A percentile compares a stretch with the other conserved stretches of the same genome.
phyloP scores from a whole-genome alignment of 2,888 invertebrate species.

The Sylvicola fuscatus region DNA sequence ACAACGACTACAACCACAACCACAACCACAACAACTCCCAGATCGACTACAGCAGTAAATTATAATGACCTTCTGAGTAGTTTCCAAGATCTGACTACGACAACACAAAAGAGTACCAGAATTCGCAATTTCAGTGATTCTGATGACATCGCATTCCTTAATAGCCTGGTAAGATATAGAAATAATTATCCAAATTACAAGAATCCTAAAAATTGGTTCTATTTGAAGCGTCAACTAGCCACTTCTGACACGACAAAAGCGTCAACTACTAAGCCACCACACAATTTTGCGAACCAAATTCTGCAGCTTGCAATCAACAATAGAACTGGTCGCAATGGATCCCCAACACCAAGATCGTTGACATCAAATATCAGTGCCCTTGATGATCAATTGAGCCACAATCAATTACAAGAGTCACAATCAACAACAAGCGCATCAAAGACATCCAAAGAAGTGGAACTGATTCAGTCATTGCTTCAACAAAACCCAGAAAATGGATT shows the following conservation, averaged over 20 bases:
- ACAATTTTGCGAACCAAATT: slow-evolving; percentile 29
- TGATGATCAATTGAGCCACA: slow-evolving; percentile 1
- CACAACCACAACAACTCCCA: slow-evolving; percentile 7
- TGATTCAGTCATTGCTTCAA: slow-evolving; percentile 14
- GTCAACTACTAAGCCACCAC: slow-evolving; percentile 8
- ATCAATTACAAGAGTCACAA: not conserved
- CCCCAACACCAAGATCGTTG: slow-evolving; percentile 10
- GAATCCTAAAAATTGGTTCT: too few species aligned
- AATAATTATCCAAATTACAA: too few species aligned
- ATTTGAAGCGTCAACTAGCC: slow-evolving; percentile 12
- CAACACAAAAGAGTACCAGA: slow-evolving; percentile 13
- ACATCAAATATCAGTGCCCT: slow-evolving; percentile 18
- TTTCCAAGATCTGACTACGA: slow-evolving; percentile 8
- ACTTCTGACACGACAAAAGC: slow-evolving; percentile 3
- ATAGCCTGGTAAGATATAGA: slow-evolving; percentile 39
- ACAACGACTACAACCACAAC: slow-evolving; percentile 9
- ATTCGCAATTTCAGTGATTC: slow-evolving; percentile 16
- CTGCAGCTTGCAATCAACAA: slow-evolving; percentile 29
- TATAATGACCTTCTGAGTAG: slow-evolving; percentile 7
- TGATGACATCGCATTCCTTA: slow-evolving; percentile 37
- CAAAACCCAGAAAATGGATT: slow-evolving; percentile 26
- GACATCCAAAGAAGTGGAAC: slow-evolving; percentile 7
- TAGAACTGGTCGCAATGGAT: slow-evolving; percentile 6
- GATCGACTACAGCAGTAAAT: slow-evolving; percentile 9
- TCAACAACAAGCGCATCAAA: slow-evolving; percentile 4